Conservation (phyloP, 2,888 invertebrate species). For the Eupithecia insigniata region DNA sequence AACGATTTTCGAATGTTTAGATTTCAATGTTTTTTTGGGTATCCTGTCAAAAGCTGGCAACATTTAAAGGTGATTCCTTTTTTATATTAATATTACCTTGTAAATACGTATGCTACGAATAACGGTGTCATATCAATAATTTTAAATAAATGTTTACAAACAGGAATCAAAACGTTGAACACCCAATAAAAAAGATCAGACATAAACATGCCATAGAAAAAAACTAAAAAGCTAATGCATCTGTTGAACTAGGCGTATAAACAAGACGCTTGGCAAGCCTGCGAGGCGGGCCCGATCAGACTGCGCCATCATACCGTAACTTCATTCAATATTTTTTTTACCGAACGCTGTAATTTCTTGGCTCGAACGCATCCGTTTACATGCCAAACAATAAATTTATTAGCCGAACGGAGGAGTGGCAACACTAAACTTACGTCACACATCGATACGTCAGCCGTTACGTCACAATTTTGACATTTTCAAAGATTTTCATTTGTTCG, state of each 20-base stretch:
- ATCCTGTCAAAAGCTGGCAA: background rate
- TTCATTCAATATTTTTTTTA: constrained; percentile 84
- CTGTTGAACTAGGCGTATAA: constrained; percentile 67
- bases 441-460: constrained; percentile 72
- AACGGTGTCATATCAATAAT: background rate
- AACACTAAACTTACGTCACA: constrained; percentile 76
- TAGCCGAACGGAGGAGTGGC: constrained; percentile 82
- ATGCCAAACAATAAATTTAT: constrained; percentile 85
- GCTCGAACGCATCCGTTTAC: constrained; percentile 84
- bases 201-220: constrained; percentile 35
- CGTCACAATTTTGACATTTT: constrained; percentile 75
- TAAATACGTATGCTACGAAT: background rate
- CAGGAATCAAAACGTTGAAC: constrained; percentile 43
- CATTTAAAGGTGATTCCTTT: background rate
- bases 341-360: constrained; percentile 83
- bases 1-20: background rate
- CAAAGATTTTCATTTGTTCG: constrained; percentile 65
- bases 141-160: background rate
- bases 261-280: constrained; percentile 77
- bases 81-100: background rate
- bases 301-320: constrained; percentile 77
- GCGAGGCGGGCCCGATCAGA: constrained; percentile 71
- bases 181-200: constrained; percentile 3
- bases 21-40: background rate
- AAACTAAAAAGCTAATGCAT: constrained; percentile 60